These are phyloP conservation scores for Brachionus calyciflorus DNA, from an alignment of 1,140 invertebrate species.

Conservation along the genomic window DNA sequence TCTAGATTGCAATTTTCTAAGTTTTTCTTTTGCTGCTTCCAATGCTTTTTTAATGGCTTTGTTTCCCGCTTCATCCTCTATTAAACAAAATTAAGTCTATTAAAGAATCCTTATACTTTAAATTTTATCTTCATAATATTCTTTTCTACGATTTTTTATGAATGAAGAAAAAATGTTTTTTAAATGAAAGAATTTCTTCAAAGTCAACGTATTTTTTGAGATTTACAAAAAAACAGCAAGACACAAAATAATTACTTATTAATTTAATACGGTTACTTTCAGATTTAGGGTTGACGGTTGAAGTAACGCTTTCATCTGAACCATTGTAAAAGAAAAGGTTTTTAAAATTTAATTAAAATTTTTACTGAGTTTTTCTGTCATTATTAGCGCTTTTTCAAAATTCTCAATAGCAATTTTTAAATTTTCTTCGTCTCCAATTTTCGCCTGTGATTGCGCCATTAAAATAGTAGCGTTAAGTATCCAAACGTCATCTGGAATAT, in stretches of 20 bases:
- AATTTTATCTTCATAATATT: no score
- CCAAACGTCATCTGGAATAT: constrained; percentile 58
- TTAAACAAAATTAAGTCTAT: not conserved
- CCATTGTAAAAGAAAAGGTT: no score
- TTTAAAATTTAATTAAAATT: not conserved
- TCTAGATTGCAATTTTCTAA: constrained; percentile 15
- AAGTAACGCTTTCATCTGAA: no score
- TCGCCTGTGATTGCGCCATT: constrained; percentile 53
- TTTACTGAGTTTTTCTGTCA: constrained; percentile 52
- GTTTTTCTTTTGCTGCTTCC: constrained; percentile 27
- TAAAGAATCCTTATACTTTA: no score
- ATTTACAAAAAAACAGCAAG: no score
- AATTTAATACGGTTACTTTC: no score
- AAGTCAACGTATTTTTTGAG: no score
- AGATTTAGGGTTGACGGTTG: no score
- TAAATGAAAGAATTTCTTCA: no score
- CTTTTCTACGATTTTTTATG: no score
- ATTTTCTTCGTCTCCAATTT: constrained; percentile 18
- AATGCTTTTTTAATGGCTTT: constrained; percentile 38
- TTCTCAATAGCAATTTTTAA: constrained; percentile 24
- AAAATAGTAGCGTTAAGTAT: constrained; percentile 58
- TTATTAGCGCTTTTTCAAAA: constrained; percentile 50
- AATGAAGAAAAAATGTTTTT: no score
- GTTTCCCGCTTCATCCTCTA: constrained; percentile 1
- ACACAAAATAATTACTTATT: no score